phyloP scores from a whole-genome alignment of 2,797 vertebrate species.

The Delichon dasypus region DNA sequence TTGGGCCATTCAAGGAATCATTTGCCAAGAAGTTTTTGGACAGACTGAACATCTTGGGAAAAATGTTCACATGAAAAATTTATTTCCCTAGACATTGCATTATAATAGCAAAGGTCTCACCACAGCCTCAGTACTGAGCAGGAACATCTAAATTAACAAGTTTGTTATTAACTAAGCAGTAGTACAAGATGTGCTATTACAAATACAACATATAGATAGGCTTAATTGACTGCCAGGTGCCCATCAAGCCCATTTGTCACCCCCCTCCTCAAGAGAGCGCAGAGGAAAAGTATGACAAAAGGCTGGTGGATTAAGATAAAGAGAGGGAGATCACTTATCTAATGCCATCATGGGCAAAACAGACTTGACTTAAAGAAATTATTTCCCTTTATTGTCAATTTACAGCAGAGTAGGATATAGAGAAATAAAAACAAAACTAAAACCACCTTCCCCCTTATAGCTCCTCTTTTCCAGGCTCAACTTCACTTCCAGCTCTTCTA shows the following conservation, averaged over 20 bases:
- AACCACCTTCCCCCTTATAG: rapidly evolving
- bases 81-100: neutral
- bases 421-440: neutral
- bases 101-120: neutral
- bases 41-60: neutral
- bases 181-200: neutral
- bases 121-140: neutral
- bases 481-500: neutral
- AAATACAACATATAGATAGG: neutral
- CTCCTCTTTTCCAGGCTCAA: neutral
- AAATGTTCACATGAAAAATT: neutral
- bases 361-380: neutral
- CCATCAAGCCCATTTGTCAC: neutral
- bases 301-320: neutral
- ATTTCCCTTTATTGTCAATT: neutral
- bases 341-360: neutral
- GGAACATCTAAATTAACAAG: neutral
- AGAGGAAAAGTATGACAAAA: neutral
- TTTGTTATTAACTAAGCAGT: neutral
- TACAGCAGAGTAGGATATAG: neutral
- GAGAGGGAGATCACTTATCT: neutral
- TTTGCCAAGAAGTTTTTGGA: neutral
- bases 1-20: neutral
- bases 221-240: neutral
- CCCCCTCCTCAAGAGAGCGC: neutral